Conservation (phyloP, 2,888 invertebrate genomes). For the Melinopterus prodromus region DNA sequence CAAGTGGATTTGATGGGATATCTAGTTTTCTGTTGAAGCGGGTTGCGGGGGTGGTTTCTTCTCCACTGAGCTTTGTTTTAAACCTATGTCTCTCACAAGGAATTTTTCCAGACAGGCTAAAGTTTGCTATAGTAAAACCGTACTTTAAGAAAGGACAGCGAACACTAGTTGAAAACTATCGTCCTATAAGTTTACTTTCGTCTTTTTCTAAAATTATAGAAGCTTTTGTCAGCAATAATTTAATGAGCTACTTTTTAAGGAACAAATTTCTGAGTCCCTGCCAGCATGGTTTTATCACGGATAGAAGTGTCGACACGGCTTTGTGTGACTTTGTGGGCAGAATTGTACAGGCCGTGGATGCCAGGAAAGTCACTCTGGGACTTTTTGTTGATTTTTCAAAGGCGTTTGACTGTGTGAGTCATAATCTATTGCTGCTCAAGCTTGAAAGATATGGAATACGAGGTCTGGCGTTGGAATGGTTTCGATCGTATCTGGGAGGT, state of each 20-base stretch:
- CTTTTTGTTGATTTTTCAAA: not conserved
- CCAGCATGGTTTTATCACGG: not conserved
- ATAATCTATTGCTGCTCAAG: not conserved
- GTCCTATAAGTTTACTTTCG: not conserved
- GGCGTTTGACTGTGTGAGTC: not conserved
- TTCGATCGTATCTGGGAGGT: not conserved
- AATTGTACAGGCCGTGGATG: not conserved
- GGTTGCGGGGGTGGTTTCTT: not conserved
- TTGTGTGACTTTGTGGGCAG: not conserved
- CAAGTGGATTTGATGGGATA: not conserved
- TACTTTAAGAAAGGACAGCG: not conserved
- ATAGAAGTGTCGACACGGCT: not conserved
- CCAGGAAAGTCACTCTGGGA: not conserved
- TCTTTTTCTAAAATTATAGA: not conserved
- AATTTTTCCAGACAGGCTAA: not conserved
- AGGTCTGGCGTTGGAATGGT: not conserved
- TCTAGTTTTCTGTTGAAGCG: not conserved
- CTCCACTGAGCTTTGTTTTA: not conserved
- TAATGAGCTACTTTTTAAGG: not conserved
- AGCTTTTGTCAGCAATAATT: not conserved
- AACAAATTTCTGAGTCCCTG: not conserved
- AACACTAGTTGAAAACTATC: not conserved
- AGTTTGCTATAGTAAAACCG: not conserved
- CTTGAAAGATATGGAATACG: not conserved
- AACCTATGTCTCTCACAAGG: not conserved